These are phyloP conservation scores for Bombyx mori DNA, from an alignment of 1,140 invertebrate genomes.

Conservation along the genomic window ASM3026992v2 NC_085114.1:6934501-6935000, in stretches of 20 bases:
- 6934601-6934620: conserved; percentile 62
- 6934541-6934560: conserved; percentile 66
- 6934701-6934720: conserved; percentile 55
- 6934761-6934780: conserved; percentile 62
- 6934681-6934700: conserved; percentile 59
- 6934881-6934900: conserved; percentile 28
- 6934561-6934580: conserved; percentile 49
- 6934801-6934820: conserved; percentile 60
- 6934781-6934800: conserved; percentile 61
- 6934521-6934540: conserved; percentile 65
- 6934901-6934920: conserved; percentile 20
- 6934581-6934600: conserved; percentile 64
- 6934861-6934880: conserved; percentile 16
- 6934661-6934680: conserved; percentile 53
- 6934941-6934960: conserved; percentile 28
- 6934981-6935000: background rate
- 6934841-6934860: too few relatives aligned
- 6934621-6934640: conserved; percentile 55
- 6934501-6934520: conserved; percentile 59
- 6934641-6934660: conserved; percentile 61
- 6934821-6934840: conserved; percentile 7
- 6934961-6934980: conserved; percentile 1
- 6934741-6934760: conserved; percentile 47
- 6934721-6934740: conserved; percentile 68
- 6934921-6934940: conserved; percentile 21